Base-by-base conservation (phyloP, 2,888 invertebrate genomes). In the Leucoma salicis region DNA sequence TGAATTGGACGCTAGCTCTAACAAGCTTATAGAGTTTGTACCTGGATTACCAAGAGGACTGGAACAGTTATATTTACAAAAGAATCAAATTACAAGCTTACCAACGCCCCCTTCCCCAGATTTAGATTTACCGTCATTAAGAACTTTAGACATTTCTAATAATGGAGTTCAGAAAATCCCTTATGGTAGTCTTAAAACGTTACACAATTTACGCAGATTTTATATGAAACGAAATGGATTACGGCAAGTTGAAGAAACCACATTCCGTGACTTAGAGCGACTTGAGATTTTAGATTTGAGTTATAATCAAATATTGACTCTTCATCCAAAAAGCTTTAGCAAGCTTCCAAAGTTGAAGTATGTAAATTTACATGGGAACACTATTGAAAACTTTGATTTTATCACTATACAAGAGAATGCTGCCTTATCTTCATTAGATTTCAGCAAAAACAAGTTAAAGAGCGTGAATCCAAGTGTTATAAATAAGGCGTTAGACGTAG, bases 11-110 rank as follows among this genome's bases (percentile, higher is more conserved):
- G 91, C 94, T 0, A 94, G 95, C 60, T 88, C 90, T 53, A 97
- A 96, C 74, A 90, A 92, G 42, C 71, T 96, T 46, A 79, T 92
- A n/a, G 93, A 94, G 63, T 92, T 96, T 51, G 91, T 95, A n/a
- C 93, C 95, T 1, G 95, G 95, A 0, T 79, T 96, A 37, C 96
- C 96, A 0, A 90, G 93, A 57, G 95, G 94, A 29, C 84, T 96
- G 36, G 96, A 96, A 71, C 92, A 95, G 52, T 79, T 96, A 14
- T 92, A 93, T 67, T 77, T 95, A 66, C 85, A 93, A 35, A 91
- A 91, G 65, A 96, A 96, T 75, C 92, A 94, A 59, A 94, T 96
- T 39, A 86, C 91, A 3, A 85, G 81, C 29, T 76, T 96, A 31
- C 95, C 95, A 4, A 73, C 83, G 2, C 79, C 92, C 12, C 92